Evolutionary conservation across 2,113 vertebrate genomes (phyloP), one percentile per base, ranked within the genome.

Genomic region (Bothrops jararaca): DNA sequence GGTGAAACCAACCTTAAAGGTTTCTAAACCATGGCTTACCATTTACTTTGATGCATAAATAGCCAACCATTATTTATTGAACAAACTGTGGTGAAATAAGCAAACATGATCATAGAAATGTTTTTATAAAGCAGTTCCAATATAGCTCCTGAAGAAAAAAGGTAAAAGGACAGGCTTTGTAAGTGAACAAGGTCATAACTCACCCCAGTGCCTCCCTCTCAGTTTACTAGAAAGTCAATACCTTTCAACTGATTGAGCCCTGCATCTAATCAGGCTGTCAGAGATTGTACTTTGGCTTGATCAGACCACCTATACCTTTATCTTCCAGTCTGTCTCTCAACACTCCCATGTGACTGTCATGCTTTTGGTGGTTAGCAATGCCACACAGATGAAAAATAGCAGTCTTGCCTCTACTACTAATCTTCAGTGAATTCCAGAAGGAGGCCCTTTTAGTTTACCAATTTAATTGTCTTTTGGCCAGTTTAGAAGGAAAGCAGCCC

Each of bases 391-490:
- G 26, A 56, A 95, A 42, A 94, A 39, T 2, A 90, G 20, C 1
- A 80, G n/a, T 94, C 92, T 94, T 94, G 52, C 39, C 48, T 95
- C 85, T 53, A 58, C 5, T 92, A 89, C 52, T 87, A 90, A 93
- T 90, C 29, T 11, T 90, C 22, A 39, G 11, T 92, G 42, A 45
- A 90, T 90, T 39, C 74, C 8, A 89, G 69, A 94, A 92, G 90
- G 94, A 95, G 96, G 91, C 92, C n/a, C 94, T 95, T 96, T 95
- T 85, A 57, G 52, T 64, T 64, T n/a, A 29, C 91, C 50, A 29
- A 91, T 94, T 93, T 95, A 94, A 95, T 86, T 89, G 18, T 57
- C 87, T 86, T 93, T 94, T 74, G 3, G 42, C 48, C 89, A 86
- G 29, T 50, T 1, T 2, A 45, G n/a, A 26, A 87, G 13, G 56